Conservation (phyloP, 2,113 vertebrate species). For the Antidorcas marsupialis region DNA sequence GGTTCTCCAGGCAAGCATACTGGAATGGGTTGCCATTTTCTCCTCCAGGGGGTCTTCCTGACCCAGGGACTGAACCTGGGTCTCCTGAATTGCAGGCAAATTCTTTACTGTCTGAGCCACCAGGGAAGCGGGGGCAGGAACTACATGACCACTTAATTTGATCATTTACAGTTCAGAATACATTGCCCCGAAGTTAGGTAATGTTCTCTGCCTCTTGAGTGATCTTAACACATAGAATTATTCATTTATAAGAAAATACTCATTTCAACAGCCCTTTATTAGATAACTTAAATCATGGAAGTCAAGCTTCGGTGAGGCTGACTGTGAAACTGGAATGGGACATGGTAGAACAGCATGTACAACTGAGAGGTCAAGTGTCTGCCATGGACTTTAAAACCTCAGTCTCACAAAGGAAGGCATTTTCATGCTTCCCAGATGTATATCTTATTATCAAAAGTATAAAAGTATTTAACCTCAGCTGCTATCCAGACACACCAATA, state of each 20-base stretch:
- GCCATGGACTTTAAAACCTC: background rate
- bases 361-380: background rate
- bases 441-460: background rate
- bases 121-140: background rate
- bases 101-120: background rate
- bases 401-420: background rate
- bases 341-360: background rate
- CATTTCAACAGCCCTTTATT: background rate
- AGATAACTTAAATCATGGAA: background rate
- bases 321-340: background rate
- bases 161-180: constrained; percentile 8
- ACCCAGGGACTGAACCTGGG: background rate
- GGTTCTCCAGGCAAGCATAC: background rate
- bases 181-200: background rate
- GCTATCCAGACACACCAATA: background rate
- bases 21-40: background rate
- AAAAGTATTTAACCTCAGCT: background rate
- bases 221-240: background rate
- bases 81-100: background rate
- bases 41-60: background rate
- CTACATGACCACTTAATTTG: background rate
- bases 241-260: background rate
- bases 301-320: background rate
- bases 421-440: background rate
- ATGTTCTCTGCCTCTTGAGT: background rate